Evolutionary conservation across 2,797 vertebrate species (phyloP).

Genomic region (Parambassis ranga): DNA sequence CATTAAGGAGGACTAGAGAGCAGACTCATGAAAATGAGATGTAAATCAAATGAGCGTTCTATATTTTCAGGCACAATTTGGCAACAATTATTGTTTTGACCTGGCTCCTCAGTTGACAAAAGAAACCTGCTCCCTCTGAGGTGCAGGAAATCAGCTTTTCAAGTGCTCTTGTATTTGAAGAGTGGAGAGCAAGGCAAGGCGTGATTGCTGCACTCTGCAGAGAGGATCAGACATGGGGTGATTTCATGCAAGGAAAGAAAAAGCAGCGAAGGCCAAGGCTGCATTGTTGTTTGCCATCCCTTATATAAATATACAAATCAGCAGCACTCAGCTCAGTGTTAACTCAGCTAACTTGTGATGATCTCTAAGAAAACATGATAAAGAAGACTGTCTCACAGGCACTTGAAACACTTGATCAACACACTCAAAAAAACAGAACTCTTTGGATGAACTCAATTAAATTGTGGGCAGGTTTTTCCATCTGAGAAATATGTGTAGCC

Average conservation of each 20-base stretch:
- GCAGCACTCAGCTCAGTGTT: constrained; percentile 32
- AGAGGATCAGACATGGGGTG: constrained; percentile 57
- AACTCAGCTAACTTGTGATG: constrained; percentile 17
- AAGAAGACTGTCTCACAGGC: neutral
- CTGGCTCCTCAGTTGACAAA: constrained; percentile 69
- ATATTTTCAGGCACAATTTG: constrained; percentile 65
- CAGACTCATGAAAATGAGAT: constrained; percentile 62
- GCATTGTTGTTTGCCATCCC: constrained; percentile 23
- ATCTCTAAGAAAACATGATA: neutral
- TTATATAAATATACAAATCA: constrained; percentile 16
- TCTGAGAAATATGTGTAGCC: no score
- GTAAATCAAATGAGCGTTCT: constrained; percentile 71
- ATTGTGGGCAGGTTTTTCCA: no score
- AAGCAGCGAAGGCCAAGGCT: constrained; percentile 34
- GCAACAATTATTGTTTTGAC: constrained; percentile 79
- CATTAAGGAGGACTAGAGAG: constrained; percentile 48
- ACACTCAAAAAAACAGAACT: neutral
- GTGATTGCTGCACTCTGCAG: constrained; percentile 69
- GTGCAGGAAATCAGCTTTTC: constrained; percentile 78
- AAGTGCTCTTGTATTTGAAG: constrained; percentile 77
- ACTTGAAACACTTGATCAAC: neutral
- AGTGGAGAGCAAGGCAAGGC: constrained; percentile 69
- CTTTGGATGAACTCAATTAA: no score
- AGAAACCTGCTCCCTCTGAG: constrained; percentile 72
- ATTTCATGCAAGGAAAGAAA: constrained; percentile 58